Conservation (phyloP, 2,113 vertebrate species). For the Tragelaphus strepsiceros region DNA sequence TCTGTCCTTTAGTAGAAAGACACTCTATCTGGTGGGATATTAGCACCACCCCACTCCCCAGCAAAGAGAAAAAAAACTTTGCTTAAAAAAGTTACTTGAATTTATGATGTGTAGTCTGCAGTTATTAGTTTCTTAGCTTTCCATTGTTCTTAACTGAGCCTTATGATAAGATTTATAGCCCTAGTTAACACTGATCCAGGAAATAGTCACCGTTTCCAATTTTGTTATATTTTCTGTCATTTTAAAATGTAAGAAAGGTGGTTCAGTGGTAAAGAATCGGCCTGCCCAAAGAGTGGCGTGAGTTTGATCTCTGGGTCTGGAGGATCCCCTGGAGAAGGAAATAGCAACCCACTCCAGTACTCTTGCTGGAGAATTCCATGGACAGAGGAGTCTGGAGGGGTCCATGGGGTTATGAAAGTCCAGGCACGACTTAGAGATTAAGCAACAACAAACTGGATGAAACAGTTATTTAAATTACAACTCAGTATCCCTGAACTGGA, state of each 20-base stretch:
- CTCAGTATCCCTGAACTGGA: background rate
- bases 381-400: background rate
- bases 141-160: background rate
- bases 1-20: background rate
- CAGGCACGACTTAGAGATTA: background rate
- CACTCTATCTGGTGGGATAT: background rate
- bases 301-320: background rate
- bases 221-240: background rate
- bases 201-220: background rate
- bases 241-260: background rate
- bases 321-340: background rate
- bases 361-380: background rate
- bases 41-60: background rate
- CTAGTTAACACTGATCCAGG: background rate
- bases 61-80: background rate
- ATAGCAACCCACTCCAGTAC: background rate
- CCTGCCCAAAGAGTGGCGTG: too few species aligned
- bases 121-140: background rate
- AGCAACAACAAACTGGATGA: background rate
- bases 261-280: background rate
- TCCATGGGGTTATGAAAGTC: background rate
- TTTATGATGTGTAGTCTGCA: background rate
- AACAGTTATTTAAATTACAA: slow-evolving; percentile 1
- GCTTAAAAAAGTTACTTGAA: background rate
- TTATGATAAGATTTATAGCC: background rate